Conservation (phyloP, 2,113 vertebrate genomes). For the Pteruthius melanotis region DNA sequence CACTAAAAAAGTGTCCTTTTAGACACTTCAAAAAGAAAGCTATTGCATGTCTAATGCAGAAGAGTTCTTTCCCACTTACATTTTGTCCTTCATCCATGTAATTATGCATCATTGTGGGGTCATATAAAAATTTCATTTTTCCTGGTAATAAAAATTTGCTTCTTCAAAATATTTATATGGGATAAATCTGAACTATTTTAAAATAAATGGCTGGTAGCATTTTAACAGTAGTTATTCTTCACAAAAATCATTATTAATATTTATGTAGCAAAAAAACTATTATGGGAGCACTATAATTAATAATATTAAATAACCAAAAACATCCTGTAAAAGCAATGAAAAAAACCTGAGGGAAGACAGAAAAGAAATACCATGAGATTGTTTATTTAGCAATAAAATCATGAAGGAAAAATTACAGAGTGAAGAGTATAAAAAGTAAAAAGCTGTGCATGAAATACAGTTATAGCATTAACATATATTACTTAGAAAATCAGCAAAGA, state of each 20-base stretch:
- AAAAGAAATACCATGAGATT: neutral
- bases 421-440: neutral
- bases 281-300: neutral
- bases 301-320: neutral
- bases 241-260: neutral
- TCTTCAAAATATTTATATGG: neutral
- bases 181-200: neutral
- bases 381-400: neutral
- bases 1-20: too few species aligned
- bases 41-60: neutral
- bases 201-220: neutral
- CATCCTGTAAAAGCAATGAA: neutral
- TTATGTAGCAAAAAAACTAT: neutral
- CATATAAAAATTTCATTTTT: neutral
- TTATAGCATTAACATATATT: neutral
- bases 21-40: neutral
- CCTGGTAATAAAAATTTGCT: neutral
- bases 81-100: neutral
- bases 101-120: neutral
- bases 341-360: fast-evolving
- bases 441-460: neutral
- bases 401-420: neutral
- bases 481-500: neutral
- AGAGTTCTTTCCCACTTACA: neutral
- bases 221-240: neutral